phyloP scores from a whole-genome alignment of 2,113 vertebrate genomes.

The Caloenas nicobarica region DNA sequence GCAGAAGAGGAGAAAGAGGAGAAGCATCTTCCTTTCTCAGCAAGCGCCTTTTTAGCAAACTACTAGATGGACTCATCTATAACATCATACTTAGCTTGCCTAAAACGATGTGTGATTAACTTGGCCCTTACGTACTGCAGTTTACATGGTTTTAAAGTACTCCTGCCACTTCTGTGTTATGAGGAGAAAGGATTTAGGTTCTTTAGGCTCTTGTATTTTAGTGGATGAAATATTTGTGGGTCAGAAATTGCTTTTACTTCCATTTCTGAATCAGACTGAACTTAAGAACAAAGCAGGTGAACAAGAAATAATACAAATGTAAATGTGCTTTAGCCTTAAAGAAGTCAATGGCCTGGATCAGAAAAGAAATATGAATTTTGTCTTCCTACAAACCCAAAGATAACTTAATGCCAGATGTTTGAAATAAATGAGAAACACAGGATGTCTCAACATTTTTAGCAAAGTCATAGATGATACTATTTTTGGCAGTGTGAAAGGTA shows the following conservation, averaged over 20 bases:
- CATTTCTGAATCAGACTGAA: background rate
- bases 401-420: background rate
- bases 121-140: background rate
- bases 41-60: background rate
- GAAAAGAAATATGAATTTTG: background rate
- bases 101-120: background rate
- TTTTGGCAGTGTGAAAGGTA: background rate
- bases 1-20: background rate
- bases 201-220: background rate
- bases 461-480: background rate
- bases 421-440: background rate
- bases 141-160: background rate
- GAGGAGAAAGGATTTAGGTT: background rate
- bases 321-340: background rate
- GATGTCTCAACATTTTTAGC: background rate
- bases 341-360: background rate
- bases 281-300: background rate
- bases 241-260: background rate
- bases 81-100: background rate
- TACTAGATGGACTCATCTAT: fast-evolving
- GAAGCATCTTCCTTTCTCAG: background rate
- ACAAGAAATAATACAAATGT: background rate
- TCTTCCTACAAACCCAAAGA: background rate
- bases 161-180: background rate
- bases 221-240: background rate